Evolutionary conservation across 92 coral and sea anemone genomes (phyloP).

Genomic region (Porites evermanni): DNA sequence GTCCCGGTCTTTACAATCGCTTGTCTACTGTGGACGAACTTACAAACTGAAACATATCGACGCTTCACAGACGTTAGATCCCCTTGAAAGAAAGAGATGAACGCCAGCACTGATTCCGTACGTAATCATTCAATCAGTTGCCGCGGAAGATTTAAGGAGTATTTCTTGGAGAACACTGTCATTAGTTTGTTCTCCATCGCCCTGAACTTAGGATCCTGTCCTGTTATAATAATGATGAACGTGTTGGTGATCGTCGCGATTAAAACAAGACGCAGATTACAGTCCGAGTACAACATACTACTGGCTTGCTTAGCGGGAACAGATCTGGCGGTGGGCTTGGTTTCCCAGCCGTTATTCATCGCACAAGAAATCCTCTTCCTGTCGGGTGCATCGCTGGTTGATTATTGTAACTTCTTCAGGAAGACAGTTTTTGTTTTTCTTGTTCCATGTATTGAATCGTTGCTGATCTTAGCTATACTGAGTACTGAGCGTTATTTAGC

Average conservation of each 20-base stretch:
- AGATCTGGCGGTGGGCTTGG: constrained; percentile 8
- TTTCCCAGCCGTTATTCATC: constrained; percentile 16
- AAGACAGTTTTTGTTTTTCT: not conserved
- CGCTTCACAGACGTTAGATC: too few species aligned
- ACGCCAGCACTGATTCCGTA: too few species aligned
- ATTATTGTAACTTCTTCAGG: not conserved
- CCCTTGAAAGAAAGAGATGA: too few species aligned
- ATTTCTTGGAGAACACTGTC: not conserved
- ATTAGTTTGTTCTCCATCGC: not conserved
- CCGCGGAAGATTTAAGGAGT: not conserved
- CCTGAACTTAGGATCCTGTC: not conserved
- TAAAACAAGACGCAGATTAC: constrained; percentile 18
- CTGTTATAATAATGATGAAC: constrained; percentile 19
- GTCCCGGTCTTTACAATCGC: too few species aligned
- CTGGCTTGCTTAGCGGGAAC: constrained; percentile 25
- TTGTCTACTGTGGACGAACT: too few species aligned
- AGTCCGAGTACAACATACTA: constrained; percentile 17
- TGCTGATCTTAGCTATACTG: not conserved
- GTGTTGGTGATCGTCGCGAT: constrained; percentile 12
- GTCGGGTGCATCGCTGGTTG: not conserved
- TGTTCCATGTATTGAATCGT: not conserved
- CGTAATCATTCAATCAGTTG: not conserved
- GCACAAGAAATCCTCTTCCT: constrained; percentile 3
- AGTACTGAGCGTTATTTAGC: constrained; percentile 6
- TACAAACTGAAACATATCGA: too few species aligned